phyloP scores from a whole-genome alignment of 2,797 vertebrate species.

The Gymnoscopelus braueri region DNA sequence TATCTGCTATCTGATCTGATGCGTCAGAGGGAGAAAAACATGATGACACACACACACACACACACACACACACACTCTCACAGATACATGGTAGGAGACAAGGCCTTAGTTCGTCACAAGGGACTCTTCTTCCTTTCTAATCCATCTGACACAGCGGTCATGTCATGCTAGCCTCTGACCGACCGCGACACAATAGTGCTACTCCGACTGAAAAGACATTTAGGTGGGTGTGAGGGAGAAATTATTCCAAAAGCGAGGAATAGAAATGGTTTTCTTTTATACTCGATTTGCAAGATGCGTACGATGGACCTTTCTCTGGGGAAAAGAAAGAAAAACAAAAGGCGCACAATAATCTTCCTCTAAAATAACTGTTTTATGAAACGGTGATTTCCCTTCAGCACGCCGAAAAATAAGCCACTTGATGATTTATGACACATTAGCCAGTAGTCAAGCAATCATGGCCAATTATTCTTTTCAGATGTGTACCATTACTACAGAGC shows the following conservation, averaged over 20 bases:
- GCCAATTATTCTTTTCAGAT: slow-evolving; percentile 50
- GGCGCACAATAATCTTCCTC: slow-evolving; percentile 24
- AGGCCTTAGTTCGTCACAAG: slow-evolving; percentile 35
- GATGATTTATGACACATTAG: slow-evolving; percentile 41
- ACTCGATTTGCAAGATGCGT: no score
- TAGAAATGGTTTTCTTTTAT: no score
- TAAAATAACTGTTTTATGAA: slow-evolving; percentile 8
- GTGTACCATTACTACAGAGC: slow-evolving; percentile 34
- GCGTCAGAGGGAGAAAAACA: slow-evolving; percentile 69
- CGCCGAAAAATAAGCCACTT: slow-evolving; percentile 3
- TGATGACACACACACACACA: slow-evolving; percentile 13
- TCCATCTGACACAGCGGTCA: slow-evolving; percentile 12
- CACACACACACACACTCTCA: slow-evolving; percentile 17
- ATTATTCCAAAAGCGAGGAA: no score
- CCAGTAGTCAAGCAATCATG: slow-evolving; percentile 32
- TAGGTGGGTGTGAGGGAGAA: no score
- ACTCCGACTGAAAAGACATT: no score
- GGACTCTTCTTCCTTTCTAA: background rate
- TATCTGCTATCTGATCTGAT: slow-evolving; percentile 65
- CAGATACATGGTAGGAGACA: slow-evolving; percentile 21
- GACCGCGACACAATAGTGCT: background rate
- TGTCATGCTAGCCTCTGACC: slow-evolving; percentile 33
- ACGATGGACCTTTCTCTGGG: background rate
- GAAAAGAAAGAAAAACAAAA: slow-evolving; percentile 22
- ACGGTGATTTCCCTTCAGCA: slow-evolving; percentile 20